phyloP scores from a whole-genome alignment of 2,888 invertebrate species.

The Andrena hattorfiana region DNA sequence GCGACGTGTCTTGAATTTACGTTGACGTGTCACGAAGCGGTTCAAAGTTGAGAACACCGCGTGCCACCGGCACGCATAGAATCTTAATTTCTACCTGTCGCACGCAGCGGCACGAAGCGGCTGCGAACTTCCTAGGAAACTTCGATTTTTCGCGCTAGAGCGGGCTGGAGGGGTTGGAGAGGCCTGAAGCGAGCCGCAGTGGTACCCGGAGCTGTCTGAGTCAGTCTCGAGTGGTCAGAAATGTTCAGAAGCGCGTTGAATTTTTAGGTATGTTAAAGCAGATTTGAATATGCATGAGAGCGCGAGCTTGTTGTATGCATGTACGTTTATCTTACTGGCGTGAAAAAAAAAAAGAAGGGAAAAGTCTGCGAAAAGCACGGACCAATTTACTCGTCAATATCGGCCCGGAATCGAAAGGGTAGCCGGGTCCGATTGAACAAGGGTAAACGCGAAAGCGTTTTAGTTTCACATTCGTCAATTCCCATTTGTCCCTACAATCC shows the following conservation, averaged over 20 bases:
- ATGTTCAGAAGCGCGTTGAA: not conserved
- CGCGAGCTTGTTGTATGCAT: no score
- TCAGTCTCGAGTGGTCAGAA: not conserved
- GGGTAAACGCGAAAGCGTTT: constrained; percentile 9
- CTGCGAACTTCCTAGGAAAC: constrained; percentile 16
- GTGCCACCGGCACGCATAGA: constrained; percentile 43
- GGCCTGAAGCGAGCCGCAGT: not conserved
- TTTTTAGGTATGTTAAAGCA: no score
- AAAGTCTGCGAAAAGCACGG: not conserved
- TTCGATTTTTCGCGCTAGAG: constrained; percentile 26
- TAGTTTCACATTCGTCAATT: not conserved
- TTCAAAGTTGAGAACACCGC: constrained; percentile 62
- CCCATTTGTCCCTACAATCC: not conserved
- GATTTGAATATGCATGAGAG: not conserved
- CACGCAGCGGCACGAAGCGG: constrained; percentile 15
- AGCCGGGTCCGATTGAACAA: not conserved
- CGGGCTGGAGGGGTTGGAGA: not conserved
- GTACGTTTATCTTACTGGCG: no score
- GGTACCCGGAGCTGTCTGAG: not conserved
- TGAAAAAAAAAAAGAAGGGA: not conserved
- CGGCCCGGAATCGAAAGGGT: not conserved
- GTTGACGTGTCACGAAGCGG: constrained; percentile 65
- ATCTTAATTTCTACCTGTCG: constrained; percentile 63
- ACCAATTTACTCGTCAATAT: not conserved
- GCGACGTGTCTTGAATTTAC: constrained; percentile 68